Evolutionary conservation across 2,888 invertebrate genomes (phyloP).

Genomic region (Phania funesta): DNA sequence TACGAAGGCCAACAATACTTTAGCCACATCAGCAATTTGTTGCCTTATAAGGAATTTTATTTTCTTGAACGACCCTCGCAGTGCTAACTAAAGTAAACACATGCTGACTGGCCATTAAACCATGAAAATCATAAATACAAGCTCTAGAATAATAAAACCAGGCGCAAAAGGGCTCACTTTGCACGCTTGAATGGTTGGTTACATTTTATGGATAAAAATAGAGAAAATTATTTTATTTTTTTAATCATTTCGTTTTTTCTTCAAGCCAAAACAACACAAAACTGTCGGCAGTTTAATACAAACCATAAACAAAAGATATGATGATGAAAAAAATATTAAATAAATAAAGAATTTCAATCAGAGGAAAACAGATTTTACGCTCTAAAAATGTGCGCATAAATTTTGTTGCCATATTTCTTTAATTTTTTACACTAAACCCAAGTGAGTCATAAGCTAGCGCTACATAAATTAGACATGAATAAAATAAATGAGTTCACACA

Average conservation of each 20-base stretch:
- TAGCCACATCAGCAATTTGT: neutral
- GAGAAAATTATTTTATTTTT: neutral
- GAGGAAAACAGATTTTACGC: neutral
- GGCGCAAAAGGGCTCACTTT: conserved; percentile 42
- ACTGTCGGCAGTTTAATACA: neutral
- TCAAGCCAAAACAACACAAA: neutral
- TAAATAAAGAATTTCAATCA: neutral
- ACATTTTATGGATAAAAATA: conserved; percentile 30
- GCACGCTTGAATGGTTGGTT: conserved; percentile 37
- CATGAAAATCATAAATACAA: conserved; percentile 43
- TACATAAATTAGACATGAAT: neutral
- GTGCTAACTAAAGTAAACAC: neutral
- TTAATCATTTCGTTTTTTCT: neutral
- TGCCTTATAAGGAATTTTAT: neutral
- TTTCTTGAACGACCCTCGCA: conserved; percentile 18
- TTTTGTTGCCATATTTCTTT: neutral
- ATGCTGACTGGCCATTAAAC: conserved; percentile 14
- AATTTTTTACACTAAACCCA: too few relatives aligned
- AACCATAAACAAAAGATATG: neutral
- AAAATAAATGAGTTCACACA: too few relatives aligned
- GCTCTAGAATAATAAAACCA: conserved; percentile 14
- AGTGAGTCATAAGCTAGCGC: too few relatives aligned
- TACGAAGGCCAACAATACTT: neutral
- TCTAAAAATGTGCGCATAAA: neutral
- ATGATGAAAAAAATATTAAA: neutral